Evolutionary conservation across 2,113 vertebrate genomes (phyloP), one percentile per base, ranked within the genome.

Genomic region (Dromaius novaehollandiae): DNA sequence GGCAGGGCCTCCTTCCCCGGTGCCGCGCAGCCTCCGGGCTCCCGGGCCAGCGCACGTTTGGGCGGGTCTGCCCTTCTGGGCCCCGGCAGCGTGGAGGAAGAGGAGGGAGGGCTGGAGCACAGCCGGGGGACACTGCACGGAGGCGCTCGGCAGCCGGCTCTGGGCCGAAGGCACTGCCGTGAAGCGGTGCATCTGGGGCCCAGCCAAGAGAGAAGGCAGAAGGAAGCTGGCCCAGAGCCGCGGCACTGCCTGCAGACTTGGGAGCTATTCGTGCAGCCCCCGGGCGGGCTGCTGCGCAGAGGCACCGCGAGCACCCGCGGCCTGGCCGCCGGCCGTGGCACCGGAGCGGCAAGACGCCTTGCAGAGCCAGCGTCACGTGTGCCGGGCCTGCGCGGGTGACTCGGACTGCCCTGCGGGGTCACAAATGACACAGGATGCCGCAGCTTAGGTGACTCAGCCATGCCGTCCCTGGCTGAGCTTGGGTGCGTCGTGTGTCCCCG

Each of bases 131-230:
- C 61, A 15, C 48, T 51, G 4, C 38, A 6, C 25, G 38, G 55
- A 51, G 18, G 26, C 30, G 21, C 32, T n/a, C 18, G n/a, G 16
- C 46, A 38, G 58, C 15, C 51, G 66, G 25, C 51, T 36, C 61
- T 71, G 21, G 30, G 55, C n/a, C 74, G 21, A 13, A n/a, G 50
- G 20, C 10, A 4, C 11, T 20, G 40, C 14, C 10, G 20, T 14
- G n/a, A 34, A 15, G 32, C 15, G 5, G 12, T 8, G 12, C 1
- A 0, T 5, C 10, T 34, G 25, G 24, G 40, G 16, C 21, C 48
- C 34, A 34, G 16, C 9, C 32, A 24, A 46, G 48, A 56, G 40
- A 28, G 32, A 24, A 53, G 26, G n/a, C 11, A 26, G 32, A 17
- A 58, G 32, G 20, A 28, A 44, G 34, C 36, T 44, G 44, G 21